Evolutionary conservation across 2,888 invertebrate species (phyloP).

Genomic region (Folsomia manolachei): DNA sequence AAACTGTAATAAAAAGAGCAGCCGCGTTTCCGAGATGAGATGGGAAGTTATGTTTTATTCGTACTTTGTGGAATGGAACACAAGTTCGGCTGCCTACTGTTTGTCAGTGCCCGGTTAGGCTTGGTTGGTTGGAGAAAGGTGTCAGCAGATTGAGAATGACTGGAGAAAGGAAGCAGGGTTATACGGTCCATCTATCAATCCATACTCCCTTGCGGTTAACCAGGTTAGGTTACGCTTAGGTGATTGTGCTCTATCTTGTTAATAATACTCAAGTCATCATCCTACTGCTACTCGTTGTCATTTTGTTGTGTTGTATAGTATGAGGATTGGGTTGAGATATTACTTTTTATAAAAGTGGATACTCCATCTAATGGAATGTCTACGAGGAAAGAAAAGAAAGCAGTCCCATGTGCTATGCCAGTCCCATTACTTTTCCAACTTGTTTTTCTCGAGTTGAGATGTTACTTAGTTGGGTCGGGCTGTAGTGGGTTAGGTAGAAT

Average conservation of each 20-base stretch:
- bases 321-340: background rate
- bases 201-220: too few relatives aligned
- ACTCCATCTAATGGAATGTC: background rate
- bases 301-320: background rate
- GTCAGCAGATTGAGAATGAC: constrained; percentile 20
- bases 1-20: constrained; percentile 3
- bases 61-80: background rate
- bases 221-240: background rate
- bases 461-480: background rate
- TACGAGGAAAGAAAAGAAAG: background rate
- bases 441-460: background rate
- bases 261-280: too few relatives aligned
- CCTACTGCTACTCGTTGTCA: background rate
- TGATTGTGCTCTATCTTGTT: too few relatives aligned
- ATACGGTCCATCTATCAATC: too few relatives aligned
- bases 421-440: background rate
- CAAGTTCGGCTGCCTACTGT: too few relatives aligned
- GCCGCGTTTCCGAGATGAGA: background rate
- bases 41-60: constrained; percentile 1
- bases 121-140: constrained; percentile 18
- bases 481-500: background rate
- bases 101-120: background rate
- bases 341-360: background rate
- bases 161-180: background rate
- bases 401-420: background rate